Evolutionary conservation across 37 sponge, comb jelly and placozoan species (phyloP), one percentile per base, ranked within the genome.

Genomic region (Sycon ciliatum): DNA sequence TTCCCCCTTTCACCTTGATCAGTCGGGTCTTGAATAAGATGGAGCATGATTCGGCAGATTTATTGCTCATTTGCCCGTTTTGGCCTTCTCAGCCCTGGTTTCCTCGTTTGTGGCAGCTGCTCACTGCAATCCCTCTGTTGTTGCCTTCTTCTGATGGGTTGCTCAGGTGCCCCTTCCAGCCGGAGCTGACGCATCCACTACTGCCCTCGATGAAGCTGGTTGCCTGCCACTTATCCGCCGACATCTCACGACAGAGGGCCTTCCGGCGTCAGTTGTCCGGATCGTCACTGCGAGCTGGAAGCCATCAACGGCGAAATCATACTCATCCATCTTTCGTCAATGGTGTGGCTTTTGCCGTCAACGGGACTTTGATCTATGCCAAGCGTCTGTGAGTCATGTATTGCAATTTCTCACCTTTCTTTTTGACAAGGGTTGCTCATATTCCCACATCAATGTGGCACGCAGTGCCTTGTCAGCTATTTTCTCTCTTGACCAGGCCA

Each of bases 1-100:
- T 76, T 35, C 78, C 78, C 4, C 78, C 68, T 18, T 75, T 62
- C 20, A 27, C 52, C 46, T 53, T 63, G 38, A 49, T 33, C 11
- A 57, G 56, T 76, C 3, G 77, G 38, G 67, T 68, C 68, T 76
- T 68, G 67, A 0, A 27, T 20, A 27, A 34, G 56, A 34, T 57
- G 69, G 57, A 29, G 11, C 54, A 32, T 33, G 57, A 76, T 76
- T 69, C 3, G 46, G 42, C 3, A 24, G 2, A 2, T n/a, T 2
- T 20, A 29, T 20, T 22, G 18, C 23, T 49, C 18, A 56, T 57
- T 23, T 38, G 33, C 30, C 75, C 75, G 1, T 33, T 29, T 7
- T 75, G 75, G 75, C n/a, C 11, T 26, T 24, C 24, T 20, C 75
- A 75, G 54, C 4, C 5, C 1, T 75, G 75, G 65, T 75, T 32